Evolutionary conservation across 2,888 invertebrate genomes (phyloP).

Genomic region (Drosophila histrio): DNA sequence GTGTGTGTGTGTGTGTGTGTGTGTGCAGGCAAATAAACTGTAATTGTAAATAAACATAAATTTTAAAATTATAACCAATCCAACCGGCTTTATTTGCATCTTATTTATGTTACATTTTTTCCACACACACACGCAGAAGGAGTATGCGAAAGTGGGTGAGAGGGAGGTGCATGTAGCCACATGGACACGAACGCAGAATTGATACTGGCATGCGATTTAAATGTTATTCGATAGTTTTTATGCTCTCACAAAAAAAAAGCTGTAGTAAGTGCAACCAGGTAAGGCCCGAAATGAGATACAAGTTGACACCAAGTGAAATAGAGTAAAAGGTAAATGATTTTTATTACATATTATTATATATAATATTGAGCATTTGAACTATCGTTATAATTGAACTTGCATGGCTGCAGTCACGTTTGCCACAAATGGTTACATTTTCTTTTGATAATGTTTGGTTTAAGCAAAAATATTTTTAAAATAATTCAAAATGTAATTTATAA

Average conservation of each 20-base stretch:
- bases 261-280: background rate
- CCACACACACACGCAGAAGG: background rate
- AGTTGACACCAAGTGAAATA: background rate
- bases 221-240: conserved; percentile 48
- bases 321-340: background rate
- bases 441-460: too few species aligned
- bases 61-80: conserved; percentile 73
- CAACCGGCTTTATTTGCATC: conserved; percentile 55
- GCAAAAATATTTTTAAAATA: too few species aligned
- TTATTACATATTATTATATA: background rate
- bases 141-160: background rate
- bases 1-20: background rate
- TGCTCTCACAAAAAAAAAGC: conserved; percentile 19
- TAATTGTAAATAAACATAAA: conserved; percentile 80
- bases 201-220: conserved; percentile 54
- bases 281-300: background rate
- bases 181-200: conserved; percentile 32
- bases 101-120: conserved; percentile 53
- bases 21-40: conserved; percentile 58
- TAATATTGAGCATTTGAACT: background rate
- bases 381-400: background rate
- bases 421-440: too few species aligned
- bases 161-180: background rate
- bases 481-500: too few species aligned
- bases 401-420: conserved; percentile 2